Conservation (phyloP, 2,113 vertebrate species). For the Puntigrus tetrazona region DNA sequence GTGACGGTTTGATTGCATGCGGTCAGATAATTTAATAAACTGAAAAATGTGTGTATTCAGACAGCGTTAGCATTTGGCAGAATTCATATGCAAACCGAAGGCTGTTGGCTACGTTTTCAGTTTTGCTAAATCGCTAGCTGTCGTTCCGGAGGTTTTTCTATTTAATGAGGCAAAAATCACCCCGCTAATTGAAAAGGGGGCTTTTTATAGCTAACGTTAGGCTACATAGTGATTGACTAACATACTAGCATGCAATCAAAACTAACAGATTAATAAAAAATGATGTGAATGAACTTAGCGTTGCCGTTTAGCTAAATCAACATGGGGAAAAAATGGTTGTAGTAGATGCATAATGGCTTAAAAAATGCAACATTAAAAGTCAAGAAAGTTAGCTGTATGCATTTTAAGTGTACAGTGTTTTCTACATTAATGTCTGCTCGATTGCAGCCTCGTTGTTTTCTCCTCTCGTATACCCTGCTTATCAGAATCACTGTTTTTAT, state of each 20-base stretch:
- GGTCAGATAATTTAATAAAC: background rate
- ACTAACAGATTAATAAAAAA: background rate
- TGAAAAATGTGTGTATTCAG: no score
- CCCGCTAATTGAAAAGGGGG: background rate
- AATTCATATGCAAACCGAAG: background rate
- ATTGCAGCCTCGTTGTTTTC: background rate
- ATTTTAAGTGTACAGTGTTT: background rate
- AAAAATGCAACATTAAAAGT: background rate
- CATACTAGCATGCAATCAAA: background rate
- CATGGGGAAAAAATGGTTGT: background rate
- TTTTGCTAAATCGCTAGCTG: background rate
- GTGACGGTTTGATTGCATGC: background rate
- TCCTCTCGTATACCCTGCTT: background rate
- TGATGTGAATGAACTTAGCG: background rate
- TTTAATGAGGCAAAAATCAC: background rate
- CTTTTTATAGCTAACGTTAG: background rate
- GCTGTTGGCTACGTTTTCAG: background rate
- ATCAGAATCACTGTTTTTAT: slow-evolving; percentile 33
- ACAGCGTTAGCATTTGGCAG: background rate
- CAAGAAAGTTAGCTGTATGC: background rate
- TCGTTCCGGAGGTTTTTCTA: background rate
- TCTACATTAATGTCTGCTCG: background rate
- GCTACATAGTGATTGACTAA: background rate
- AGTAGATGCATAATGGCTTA: background rate
- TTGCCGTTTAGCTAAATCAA: background rate